phyloP scores from a whole-genome alignment of 2,113 vertebrate species.

The Barnardius zonarius region DNA sequence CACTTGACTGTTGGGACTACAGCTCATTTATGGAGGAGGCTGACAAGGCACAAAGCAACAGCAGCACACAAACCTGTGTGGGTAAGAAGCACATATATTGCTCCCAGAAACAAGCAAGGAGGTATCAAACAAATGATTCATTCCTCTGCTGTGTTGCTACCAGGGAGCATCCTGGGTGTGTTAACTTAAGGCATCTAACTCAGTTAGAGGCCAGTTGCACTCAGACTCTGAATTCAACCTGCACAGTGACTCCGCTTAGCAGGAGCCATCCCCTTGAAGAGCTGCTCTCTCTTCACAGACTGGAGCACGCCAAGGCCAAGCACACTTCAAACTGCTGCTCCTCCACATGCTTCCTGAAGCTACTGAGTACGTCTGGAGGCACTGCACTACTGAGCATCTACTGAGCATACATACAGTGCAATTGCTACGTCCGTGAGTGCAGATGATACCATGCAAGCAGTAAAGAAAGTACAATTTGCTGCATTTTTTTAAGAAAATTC shows the following conservation, averaged over 20 bases:
- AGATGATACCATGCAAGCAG: not conserved
- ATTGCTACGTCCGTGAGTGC: not conserved
- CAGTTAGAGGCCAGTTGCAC: not conserved
- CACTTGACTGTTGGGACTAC: not conserved
- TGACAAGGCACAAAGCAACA: not conserved
- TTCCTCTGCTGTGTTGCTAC: not conserved
- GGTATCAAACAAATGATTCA: not conserved
- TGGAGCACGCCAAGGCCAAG: not conserved
- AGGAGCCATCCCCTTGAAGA: not conserved
- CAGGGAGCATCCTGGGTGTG: not conserved
- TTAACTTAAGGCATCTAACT: not conserved
- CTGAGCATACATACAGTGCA: accelerated
- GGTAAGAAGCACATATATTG: not conserved
- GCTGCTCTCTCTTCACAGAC: not conserved
- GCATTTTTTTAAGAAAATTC: not conserved
- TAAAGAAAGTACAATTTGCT: not conserved
- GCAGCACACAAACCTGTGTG: not conserved
- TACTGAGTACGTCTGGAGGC: not conserved
- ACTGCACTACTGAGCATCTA: not conserved
- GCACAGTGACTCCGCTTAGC: not conserved
- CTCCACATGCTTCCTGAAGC: not conserved
- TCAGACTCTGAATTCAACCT: not conserved
- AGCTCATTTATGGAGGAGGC: not conserved
- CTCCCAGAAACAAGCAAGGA: not conserved
- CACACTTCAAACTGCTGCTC: not conserved